Evolutionary conservation across 2,113 vertebrate genomes (phyloP).

Genomic region (Scolopax mira): DNA sequence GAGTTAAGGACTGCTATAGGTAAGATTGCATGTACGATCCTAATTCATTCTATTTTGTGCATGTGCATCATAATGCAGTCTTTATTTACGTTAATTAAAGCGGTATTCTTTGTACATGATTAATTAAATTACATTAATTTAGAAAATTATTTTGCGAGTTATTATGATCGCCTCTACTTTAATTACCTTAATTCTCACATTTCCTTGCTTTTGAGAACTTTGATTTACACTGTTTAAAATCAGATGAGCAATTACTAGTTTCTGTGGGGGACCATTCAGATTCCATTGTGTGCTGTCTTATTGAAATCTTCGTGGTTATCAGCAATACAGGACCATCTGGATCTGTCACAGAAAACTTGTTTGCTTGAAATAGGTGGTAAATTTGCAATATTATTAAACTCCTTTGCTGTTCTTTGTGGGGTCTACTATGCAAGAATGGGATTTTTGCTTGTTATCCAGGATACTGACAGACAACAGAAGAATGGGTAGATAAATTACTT

Average conservation of each 20-base stretch:
- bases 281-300: neutral
- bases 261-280: neutral
- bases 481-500: neutral
- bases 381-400: neutral
- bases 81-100: neutral
- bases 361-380: neutral
- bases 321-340: neutral
- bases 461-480: neutral
- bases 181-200: neutral
- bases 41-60: neutral
- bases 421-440: neutral
- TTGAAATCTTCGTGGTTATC: neutral
- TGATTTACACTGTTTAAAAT: neutral
- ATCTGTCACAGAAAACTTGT: neutral
- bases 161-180: neutral
- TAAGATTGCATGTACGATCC: neutral
- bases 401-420: neutral
- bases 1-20: neutral
- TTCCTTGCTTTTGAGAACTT: neutral
- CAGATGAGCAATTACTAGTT: neutral
- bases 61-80: neutral
- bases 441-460: neutral
- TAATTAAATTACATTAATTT: conserved; percentile 33
- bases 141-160: conserved; percentile 28
- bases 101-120: neutral